These are phyloP conservation scores for Nicator chloris DNA, from an alignment of 2,113 vertebrate genomes.

Conservation along the genomic window DNA sequence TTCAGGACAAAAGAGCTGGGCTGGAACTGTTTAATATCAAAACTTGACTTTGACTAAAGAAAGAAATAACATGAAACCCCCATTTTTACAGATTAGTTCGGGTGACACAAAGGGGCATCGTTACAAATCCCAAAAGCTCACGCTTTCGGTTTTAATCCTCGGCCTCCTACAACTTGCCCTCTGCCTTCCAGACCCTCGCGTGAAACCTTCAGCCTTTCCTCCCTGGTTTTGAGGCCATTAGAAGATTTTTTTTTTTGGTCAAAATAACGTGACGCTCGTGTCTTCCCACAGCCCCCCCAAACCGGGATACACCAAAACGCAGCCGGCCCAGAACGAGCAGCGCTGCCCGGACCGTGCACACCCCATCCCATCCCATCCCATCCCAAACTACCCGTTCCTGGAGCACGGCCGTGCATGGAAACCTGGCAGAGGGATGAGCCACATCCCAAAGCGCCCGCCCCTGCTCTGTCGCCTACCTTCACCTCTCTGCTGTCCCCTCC, in stretches of 20 bases:
- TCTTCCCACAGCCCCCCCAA: background rate
- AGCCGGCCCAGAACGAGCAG: background rate
- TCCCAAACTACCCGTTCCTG: background rate
- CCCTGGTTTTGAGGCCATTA: rapidly evolving
- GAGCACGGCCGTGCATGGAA: rapidly evolving
- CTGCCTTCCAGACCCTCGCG: background rate
- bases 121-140: background rate
- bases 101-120: rapidly evolving
- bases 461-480: background rate
- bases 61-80: background rate
- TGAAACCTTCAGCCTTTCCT: background rate
- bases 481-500: background rate
- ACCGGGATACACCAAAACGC: rapidly evolving
- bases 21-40: background rate
- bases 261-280: rapidly evolving
- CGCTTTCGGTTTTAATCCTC: background rate
- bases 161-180: background rate
- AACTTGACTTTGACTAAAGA: background rate
- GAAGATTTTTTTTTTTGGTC: background rate
- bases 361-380: background rate
- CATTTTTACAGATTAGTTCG: background rate
- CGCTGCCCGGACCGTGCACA: rapidly evolving
- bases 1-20: background rate
- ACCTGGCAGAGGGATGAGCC: rapidly evolving
- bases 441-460: rapidly evolving